These are phyloP conservation scores for Morone saxatilis DNA, from an alignment of 2,113 vertebrate genomes.

Conservation along the genomic window DNA sequence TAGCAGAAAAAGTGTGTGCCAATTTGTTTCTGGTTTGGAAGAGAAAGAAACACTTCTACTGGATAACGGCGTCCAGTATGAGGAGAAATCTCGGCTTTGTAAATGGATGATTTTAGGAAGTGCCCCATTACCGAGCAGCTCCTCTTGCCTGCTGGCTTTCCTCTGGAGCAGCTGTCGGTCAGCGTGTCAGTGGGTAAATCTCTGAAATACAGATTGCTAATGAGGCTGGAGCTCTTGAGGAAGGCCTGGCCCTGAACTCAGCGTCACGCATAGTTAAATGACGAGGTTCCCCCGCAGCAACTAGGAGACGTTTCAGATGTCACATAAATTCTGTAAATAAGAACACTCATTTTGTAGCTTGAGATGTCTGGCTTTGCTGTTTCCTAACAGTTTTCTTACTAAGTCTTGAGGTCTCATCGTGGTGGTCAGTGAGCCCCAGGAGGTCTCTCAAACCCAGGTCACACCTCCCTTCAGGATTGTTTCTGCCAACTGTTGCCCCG, in stretches of 20 bases:
- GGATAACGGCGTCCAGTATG: constrained; percentile 28
- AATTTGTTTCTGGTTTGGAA: constrained; percentile 66
- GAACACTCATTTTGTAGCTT: background rate
- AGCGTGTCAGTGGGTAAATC: constrained; percentile 68
- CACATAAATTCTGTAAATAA: background rate
- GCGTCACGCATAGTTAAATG: constrained; percentile 50
- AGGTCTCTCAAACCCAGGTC: constrained; percentile 34
- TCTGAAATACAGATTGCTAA: constrained; percentile 69
- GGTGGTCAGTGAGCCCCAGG: background rate
- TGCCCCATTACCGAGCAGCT: constrained; percentile 40
- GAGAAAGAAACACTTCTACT: constrained; percentile 37
- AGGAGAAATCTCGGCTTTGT: constrained; percentile 59
- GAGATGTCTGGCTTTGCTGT: background rate
- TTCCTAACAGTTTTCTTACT: background rate
- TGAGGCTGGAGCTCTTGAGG: constrained; percentile 64
- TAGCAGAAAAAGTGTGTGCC: constrained; percentile 41
- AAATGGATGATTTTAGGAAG: constrained; percentile 64
- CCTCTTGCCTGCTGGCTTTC: constrained; percentile 66
- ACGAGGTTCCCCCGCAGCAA: constrained; percentile 62
- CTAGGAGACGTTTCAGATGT: background rate
- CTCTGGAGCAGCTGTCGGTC: constrained; percentile 78
- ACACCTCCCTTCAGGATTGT: constrained; percentile 42
- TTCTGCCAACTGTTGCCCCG: constrained; percentile 12
- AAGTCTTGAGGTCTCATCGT: background rate
- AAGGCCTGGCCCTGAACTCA: constrained; percentile 64